Evolutionary conservation across 2,888 invertebrate species (phyloP), one percentile per base, ranked within the genome.

Genomic region (Syritta pipiens): DNA sequence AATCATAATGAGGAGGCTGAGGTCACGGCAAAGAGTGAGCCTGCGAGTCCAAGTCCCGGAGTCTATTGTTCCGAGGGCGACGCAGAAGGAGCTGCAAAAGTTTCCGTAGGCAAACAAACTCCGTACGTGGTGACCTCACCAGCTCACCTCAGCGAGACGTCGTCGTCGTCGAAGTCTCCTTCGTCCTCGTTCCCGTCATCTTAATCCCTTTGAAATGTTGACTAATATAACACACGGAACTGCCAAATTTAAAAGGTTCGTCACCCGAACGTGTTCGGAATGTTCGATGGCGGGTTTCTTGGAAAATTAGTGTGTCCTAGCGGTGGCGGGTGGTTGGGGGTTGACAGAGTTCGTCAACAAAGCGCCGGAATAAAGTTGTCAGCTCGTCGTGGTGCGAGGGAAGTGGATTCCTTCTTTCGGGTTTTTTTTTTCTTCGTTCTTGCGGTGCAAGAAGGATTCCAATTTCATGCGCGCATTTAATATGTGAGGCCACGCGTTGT

Each of bases 201-300:
- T 72, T 77, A 79, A 79, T 79, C 51, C 79, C 79, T 74, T 74
- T 79, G 79, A 74, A 79, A 74, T 51, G 79, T 67, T 67, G 74
- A 74, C 79, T 68, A 79, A 79, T 79, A 74, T 79, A 79, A 79
- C 79, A 79, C 74, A 79, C 79, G 79, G 79, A 79, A 79, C 79
- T 68, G 79, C 79, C 79, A 79, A 79, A 79, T 79, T 79, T 79
- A 79, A 79, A 79, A 79, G 74, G 79, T 79, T 79, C 79, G 79
- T 79, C 79, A 79, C 79, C 68, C 62, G 67, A 79, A 79, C 79
- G 79, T 79, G 79, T 40, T 37, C 37, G 10, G 79, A 74, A 79
- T 79, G 9, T 1, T 28, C 32, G 22, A 79, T 74, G 42, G 44
- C 74, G 32, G 19, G 62, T n/a, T 79, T 79, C 62, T 72, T 74